Evolutionary conservation across 2,797 vertebrate species (phyloP).

Genomic region (Melanotaenia trifasciata): DNA sequence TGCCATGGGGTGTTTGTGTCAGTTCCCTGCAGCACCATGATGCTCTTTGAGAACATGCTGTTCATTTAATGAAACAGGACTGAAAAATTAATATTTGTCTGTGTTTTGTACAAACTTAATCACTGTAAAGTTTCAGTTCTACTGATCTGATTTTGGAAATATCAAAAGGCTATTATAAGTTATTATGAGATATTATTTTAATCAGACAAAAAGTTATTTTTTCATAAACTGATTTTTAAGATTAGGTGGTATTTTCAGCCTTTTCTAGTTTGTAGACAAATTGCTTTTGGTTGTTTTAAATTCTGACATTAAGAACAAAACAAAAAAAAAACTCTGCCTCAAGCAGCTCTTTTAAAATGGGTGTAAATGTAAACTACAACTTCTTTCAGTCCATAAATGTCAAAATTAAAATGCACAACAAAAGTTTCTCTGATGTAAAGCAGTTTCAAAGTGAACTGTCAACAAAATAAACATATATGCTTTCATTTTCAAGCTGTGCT

Average conservation of each 20-base stretch:
- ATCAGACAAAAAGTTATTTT: background rate
- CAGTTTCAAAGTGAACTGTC: conserved; percentile 23
- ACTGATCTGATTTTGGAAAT: background rate
- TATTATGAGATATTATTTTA: background rate
- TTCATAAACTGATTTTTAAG: background rate
- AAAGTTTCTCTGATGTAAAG: conserved; percentile 11
- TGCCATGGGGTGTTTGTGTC: conserved; percentile 44
- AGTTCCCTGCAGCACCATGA: conserved; percentile 40
- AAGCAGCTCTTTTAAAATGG: background rate
- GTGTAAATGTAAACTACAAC: background rate
- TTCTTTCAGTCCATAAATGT: conserved; percentile 15
- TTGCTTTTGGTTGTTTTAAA: background rate
- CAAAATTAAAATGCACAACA: conserved; percentile 12
- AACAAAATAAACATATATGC: background rate
- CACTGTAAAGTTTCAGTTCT: background rate
- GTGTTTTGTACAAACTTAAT: background rate
- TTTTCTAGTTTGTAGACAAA: background rate
- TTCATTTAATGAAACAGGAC: conserved; percentile 26
- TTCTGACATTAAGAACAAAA: background rate
- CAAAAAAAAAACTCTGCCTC: background rate
- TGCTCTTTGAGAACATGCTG: conserved; percentile 5
- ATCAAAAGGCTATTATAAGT: background rate
- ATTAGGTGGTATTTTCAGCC: background rate
- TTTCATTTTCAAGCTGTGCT: conserved; percentile 15
- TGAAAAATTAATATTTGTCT: background rate